A percentile compares a stretch with the other conserved stretches of the same genome.
These are phyloP conservation scores for Autographa gamma DNA, from an alignment of 2,888 invertebrate genomes.

Conservation along the genomic window DNA sequence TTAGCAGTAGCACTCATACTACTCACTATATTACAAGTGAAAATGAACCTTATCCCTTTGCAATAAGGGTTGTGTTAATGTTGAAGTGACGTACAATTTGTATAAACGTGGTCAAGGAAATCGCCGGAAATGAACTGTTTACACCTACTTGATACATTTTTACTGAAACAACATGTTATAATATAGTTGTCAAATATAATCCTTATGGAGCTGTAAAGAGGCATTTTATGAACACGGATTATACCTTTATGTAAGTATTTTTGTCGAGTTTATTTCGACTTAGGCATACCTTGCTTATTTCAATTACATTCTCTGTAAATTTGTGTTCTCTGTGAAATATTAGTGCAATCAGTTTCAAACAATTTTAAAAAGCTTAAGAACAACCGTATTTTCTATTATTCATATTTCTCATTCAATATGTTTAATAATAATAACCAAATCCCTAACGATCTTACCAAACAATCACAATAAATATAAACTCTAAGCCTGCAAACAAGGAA, in stretches of 20 bases:
- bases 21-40: background rate
- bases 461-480: background rate
- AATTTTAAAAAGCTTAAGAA: no score
- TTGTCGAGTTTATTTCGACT: no score
- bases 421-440: no score
- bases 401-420: no score
- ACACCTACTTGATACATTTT: slow-evolving; percentile 28
- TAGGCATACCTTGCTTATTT: no score
- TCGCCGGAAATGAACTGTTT: slow-evolving; percentile 43
- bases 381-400: no score
- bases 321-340: no score
- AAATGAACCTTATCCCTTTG: background rate
- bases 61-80: background rate
- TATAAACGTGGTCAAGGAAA: slow-evolving; percentile 11
- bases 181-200: slow-evolving; percentile 18
- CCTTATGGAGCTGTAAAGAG: slow-evolving; percentile 22
- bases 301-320: no score
- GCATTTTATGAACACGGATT: background rate
- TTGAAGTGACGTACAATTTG: slow-evolving; percentile 22
- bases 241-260: background rate
- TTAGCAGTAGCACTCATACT: slow-evolving; percentile 21
- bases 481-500: background rate
- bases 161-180: slow-evolving; percentile 9
- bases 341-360: no score
- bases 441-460: background rate